Conservation (phyloP, 2,797 vertebrate species). For the Danio albolineatus region DNA sequence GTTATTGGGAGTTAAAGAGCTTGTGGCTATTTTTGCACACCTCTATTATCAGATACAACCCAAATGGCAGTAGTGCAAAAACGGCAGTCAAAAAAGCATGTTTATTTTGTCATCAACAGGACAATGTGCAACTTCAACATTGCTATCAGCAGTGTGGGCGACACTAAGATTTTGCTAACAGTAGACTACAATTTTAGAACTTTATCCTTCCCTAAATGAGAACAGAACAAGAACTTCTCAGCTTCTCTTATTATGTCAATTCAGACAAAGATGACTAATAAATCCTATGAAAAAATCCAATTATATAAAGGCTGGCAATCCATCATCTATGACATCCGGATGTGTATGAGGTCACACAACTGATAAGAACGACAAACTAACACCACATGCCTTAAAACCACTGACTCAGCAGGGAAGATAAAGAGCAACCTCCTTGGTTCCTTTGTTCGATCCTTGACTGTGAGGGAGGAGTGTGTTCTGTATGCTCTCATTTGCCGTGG, state of each 20-base stretch:
- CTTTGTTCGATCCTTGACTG: slow-evolving; percentile 14
- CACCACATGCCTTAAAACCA: slow-evolving; percentile 45
- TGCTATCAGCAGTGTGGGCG: too few species aligned
- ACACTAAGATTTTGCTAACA: too few species aligned
- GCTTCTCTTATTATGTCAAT: not conserved
- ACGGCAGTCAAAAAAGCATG: too few species aligned
- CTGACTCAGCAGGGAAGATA: slow-evolving; percentile 48
- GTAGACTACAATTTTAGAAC: too few species aligned
- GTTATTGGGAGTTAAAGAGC: too few species aligned
- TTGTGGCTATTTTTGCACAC: too few species aligned
- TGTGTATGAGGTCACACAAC: slow-evolving; percentile 40
- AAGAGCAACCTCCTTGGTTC: slow-evolving; percentile 28
- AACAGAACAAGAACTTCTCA: not conserved
- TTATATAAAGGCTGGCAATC: not conserved
- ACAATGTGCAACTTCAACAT: too few species aligned
- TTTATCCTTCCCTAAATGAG: too few species aligned
- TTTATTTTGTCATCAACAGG: too few species aligned
- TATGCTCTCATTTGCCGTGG: slow-evolving; percentile 44
- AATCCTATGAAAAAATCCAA: not conserved
- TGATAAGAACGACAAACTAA: slow-evolving; percentile 40
- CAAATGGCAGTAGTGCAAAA: too few species aligned
- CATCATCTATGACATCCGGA: not conserved
- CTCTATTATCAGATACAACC: too few species aligned
- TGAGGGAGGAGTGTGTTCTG: slow-evolving; percentile 59
- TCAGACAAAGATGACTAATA: not conserved